A percentile compares a stretch with the other conserved stretches of the same genome.
phyloP scores from a whole-genome alignment of 2,888 invertebrate genomes.

The Philopedon plagiatum region DNA sequence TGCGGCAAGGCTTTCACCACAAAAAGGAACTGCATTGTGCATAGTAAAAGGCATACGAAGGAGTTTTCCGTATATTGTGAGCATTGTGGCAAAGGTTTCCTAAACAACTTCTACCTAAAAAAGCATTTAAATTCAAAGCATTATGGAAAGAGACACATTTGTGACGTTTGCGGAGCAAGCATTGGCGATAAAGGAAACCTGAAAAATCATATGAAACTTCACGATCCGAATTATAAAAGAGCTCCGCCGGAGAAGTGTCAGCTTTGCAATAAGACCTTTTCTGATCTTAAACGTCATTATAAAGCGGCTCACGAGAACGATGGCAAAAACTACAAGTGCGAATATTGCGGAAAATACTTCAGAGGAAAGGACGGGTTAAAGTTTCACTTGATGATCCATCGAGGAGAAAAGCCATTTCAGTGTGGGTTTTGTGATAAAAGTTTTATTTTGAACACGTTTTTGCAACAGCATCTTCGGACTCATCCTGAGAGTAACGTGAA shows the following conservation, averaged over 20 bases:
- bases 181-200: slow-evolving; percentile 55
- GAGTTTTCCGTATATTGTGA: slow-evolving; percentile 66
- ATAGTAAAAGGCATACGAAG: slow-evolving; percentile 64
- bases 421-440: slow-evolving; percentile 44
- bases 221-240: slow-evolving; percentile 58
- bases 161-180: slow-evolving; percentile 71
- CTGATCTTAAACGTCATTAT: slow-evolving; percentile 37
- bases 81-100: slow-evolving; percentile 56
- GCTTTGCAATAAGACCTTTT: slow-evolving; percentile 68
- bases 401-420: slow-evolving; percentile 44
- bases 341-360: slow-evolving; percentile 61
- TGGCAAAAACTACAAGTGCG: slow-evolving; percentile 55
- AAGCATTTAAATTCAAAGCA: slow-evolving; percentile 63
- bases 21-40: slow-evolving; percentile 61
- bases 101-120: slow-evolving; percentile 56
- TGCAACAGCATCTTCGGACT: slow-evolving; percentile 41
- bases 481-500: slow-evolving; percentile 44
- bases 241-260: slow-evolving; percentile 68
- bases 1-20: slow-evolving; percentile 72
- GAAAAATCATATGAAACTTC: slow-evolving; percentile 62
- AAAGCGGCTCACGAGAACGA: slow-evolving; percentile 53
- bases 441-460: slow-evolving; percentile 42
- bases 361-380: slow-evolving; percentile 51
- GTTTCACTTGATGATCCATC: slow-evolving; percentile 48
- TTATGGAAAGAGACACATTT: slow-evolving; percentile 58